Base-by-base conservation (phyloP, 2,113 vertebrate species). In the Siniperca knerii region DNA sequence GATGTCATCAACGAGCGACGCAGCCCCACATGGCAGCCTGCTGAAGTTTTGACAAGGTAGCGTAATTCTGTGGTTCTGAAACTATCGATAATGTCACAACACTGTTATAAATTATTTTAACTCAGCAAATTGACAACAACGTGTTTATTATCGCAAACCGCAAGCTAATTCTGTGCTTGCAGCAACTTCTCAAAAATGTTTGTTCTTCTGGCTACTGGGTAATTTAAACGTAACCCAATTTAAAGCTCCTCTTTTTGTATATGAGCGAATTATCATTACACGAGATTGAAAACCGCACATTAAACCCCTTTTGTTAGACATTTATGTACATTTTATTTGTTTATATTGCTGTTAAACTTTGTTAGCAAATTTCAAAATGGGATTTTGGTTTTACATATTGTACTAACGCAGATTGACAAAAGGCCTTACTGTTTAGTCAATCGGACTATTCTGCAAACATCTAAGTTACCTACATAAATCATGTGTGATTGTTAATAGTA, bases 1-100 rank as follows among this genome's bases (percentile, higher is more conserved):
- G 90, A 92, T 15, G 87, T 83, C 80, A 92, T 79, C 72, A 88
- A 9, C 2, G 20, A 5, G 90, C 87, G 91, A 74, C 85, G 0
- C 9, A 40, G 33, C 15, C 21, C 57, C 90, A 81, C 92, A 93
- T 90, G 92, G 77, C 29, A 74, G 8, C 25, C 29, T 52, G 58
- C 44, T 60, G 61, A 87, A 60, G 79, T 82, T 83, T 54, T 50
- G 50, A 55, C 37, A 37, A 91, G 88, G 88, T 90, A 87, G 4
- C 4, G 21, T 44, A 42, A 40, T 21, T 52, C 0, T 76, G 0
- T 40, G 0, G 3, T 37, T 0, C 1, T n/a, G 0, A 16, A 40
- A 3, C 60, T 73, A 29, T 48, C 4, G 0, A 8, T 40, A 3
- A 9, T 54, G n/a, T 75, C 33, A 29, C 15, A 18, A 0, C 8